Conservation (phyloP, 1,140 invertebrate species). For the Atta colombica region DNA sequence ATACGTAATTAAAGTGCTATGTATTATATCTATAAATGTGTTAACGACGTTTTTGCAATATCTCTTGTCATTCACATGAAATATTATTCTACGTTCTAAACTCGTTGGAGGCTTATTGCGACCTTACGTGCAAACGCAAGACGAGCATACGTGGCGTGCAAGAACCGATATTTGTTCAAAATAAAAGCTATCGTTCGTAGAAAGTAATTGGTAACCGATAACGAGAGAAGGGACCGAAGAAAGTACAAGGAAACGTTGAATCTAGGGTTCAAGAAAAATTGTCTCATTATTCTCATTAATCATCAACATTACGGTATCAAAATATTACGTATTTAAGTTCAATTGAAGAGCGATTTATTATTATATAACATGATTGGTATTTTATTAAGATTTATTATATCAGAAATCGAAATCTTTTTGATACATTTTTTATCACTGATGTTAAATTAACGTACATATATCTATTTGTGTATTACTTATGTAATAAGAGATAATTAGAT, state of each 20-base stretch:
- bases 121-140: conserved; percentile 39
- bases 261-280: conserved; percentile 26
- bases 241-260: conserved; percentile 18
- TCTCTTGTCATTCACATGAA: conserved; percentile 23
- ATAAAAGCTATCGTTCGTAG: conserved; percentile 43
- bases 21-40: conserved; percentile 8
- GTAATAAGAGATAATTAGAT: no score
- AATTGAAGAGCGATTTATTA: neutral
- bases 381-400: neutral
- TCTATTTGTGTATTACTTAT: no score
- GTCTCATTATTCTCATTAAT: conserved; percentile 38
- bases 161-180: conserved; percentile 54
- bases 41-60: conserved; percentile 37
- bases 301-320: neutral
- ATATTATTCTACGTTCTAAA: conserved; percentile 48
- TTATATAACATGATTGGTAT: neutral
- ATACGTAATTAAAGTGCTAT: neutral
- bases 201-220: conserved; percentile 38
- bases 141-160: conserved; percentile 28
- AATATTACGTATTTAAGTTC: conserved; percentile 11
- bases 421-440: neutral
- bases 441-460: no score
- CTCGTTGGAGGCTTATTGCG: conserved; percentile 51
- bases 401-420: neutral
- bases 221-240: neutral